Conservation (phyloP, 2,797 vertebrate genomes). For the Pantherophis vulpinus region DNA sequence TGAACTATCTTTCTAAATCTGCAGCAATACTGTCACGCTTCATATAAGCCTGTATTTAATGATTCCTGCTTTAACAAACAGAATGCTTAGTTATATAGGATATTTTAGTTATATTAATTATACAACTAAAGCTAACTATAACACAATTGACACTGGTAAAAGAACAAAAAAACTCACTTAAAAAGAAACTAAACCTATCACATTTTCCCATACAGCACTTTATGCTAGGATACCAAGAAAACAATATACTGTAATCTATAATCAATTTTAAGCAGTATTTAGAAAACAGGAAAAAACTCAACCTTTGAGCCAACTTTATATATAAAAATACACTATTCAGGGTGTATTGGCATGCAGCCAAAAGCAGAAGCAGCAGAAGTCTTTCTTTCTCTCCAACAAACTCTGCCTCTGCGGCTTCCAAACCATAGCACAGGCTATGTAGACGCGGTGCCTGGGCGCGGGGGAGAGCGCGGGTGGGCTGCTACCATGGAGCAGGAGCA, state of each 20-base stretch:
- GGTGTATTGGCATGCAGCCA: too few relatives aligned
- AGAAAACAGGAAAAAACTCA: constrained; percentile 21
- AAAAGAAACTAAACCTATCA: constrained; percentile 10
- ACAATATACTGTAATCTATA: constrained; percentile 21
- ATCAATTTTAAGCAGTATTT: constrained; percentile 24
- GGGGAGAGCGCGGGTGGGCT: too few relatives aligned
- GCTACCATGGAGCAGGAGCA: too few relatives aligned
- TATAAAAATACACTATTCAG: constrained; percentile 23
- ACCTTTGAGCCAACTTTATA: constrained; percentile 28
- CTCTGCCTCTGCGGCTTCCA: too few relatives aligned
- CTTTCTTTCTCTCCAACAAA: too few relatives aligned
- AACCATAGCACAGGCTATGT: too few relatives aligned
- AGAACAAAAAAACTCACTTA: constrained; percentile 6
- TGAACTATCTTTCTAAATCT: background rate
- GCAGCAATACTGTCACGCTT: background rate
- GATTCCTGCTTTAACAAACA: background rate
- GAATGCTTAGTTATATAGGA: constrained; percentile 18
- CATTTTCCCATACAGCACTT: background rate
- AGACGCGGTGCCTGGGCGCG: accelerated
- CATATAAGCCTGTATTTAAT: background rate
- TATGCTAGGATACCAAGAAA: constrained; percentile 37
- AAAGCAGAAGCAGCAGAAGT: too few relatives aligned
- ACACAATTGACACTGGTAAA: background rate
- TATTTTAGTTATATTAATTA: background rate
- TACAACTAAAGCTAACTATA: constrained; percentile 14